Percentiles rank a stretch among this genome's conserved stretches.
Evolutionary conservation across 1,140 invertebrate genomes (phyloP).

Genomic region (Drosophila ogumai): DNA sequence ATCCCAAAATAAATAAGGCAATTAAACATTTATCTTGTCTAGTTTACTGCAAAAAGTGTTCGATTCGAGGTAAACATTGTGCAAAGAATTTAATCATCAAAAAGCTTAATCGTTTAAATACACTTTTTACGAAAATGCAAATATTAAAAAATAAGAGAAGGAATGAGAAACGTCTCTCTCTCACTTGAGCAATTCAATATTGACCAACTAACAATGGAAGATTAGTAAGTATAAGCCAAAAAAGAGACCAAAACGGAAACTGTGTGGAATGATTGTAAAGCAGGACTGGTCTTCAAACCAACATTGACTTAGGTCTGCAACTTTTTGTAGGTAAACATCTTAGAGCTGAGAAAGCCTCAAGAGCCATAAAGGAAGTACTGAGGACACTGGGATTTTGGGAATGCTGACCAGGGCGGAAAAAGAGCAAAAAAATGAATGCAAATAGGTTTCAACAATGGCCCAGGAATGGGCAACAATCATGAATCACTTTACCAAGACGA

Average conservation of each 20-base stretch:
- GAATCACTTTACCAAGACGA: conserved; percentile 41
- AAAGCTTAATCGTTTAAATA: conserved; percentile 3
- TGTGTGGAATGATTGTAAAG: conserved; percentile 2
- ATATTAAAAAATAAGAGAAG: conserved; percentile 10
- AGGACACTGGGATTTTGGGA: conserved; percentile 11
- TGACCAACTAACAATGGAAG: conserved; percentile 24
- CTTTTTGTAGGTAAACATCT: conserved; percentile 37
- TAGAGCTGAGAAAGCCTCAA: conserved; percentile 12
- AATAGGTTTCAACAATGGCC: conserved; percentile 71
- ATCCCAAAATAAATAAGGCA: conserved; percentile 14
- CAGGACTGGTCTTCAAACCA: conserved; percentile 13
- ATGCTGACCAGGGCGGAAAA: conserved; percentile 28
- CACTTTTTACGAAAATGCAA: neutral
- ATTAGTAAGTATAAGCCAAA: conserved; percentile 22
- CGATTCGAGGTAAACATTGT: neutral
- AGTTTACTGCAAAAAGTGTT: neutral
- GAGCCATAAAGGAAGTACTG: conserved; percentile 20
- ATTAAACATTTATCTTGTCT: conserved; percentile 11
- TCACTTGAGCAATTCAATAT: conserved; percentile 63
- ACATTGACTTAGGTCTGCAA: conserved; percentile 43
- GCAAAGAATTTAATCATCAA: neutral
- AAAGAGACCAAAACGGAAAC: conserved; percentile 11
- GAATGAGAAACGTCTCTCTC: conserved; percentile 29
- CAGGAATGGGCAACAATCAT: conserved; percentile 17
- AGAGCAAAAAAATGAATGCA: conserved; percentile 64